phyloP scores from a whole-genome alignment of 2,888 invertebrate species.

The Troides helena region DNA sequence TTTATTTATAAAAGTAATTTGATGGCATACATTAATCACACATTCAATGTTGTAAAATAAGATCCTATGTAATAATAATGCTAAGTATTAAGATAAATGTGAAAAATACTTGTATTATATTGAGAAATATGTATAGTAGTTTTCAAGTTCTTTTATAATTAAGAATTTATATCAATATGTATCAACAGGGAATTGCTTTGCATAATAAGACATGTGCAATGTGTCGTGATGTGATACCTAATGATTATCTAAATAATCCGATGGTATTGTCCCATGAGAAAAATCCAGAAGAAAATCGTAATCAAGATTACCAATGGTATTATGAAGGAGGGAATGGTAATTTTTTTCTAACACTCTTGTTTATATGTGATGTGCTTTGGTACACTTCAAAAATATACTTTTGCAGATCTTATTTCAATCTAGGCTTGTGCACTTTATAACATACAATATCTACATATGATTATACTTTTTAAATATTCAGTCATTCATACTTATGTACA shows the following conservation, averaged over 20 bases:
- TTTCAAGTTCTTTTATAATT: neutral
- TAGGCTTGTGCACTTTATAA: too few relatives aligned
- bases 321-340: conserved; percentile 96
- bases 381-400: too few relatives aligned
- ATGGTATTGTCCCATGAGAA: conserved; percentile 79
- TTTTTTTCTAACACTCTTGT: neutral
- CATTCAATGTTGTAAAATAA: too few relatives aligned
- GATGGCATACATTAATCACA: too few relatives aligned
- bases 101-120: too few relatives aligned
- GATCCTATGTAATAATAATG: neutral
- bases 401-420: too few relatives aligned
- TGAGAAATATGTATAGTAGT: neutral
- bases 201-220: conserved; percentile 94
- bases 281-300: conserved; percentile 58
- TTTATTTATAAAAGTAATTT: too few relatives aligned
- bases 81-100: neutral
- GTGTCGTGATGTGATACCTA: conserved; percentile 94
- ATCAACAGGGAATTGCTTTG: conserved; percentile 86
- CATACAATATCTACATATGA: too few relatives aligned
- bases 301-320: conserved; percentile 94
- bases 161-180: neutral
- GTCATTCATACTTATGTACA: too few relatives aligned
- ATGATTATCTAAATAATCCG: conserved; percentile 92
- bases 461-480: too few relatives aligned
- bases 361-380: too few relatives aligned